A percentile compares a stretch with the other conserved stretches of the same genome.
Conservation (phyloP, 1,140 invertebrate species). For the Drosophila santomea region DNA sequence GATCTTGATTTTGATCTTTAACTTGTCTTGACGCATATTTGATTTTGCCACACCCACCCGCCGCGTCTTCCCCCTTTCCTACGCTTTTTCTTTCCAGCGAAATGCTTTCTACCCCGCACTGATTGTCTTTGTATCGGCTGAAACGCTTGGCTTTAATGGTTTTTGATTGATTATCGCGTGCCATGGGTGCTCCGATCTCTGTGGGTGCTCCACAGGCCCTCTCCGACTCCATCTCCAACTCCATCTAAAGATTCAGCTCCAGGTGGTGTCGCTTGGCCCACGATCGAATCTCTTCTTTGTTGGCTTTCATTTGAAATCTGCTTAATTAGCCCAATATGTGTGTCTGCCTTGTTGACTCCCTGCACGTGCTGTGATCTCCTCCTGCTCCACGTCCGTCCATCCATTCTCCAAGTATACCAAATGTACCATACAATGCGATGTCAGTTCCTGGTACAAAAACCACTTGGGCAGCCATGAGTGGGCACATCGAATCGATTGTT, state of each 20-base stretch:
- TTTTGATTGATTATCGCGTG: conserved; percentile 83
- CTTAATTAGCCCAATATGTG: conserved; percentile 73
- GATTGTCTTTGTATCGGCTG: conserved; percentile 56
- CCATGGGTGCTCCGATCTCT: conserved; percentile 57
- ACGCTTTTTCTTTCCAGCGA: conserved; percentile 59
- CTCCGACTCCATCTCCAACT: conserved; percentile 35
- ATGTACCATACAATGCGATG: conserved; percentile 19
- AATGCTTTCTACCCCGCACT: conserved; percentile 77
- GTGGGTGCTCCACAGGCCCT: conserved; percentile 60
- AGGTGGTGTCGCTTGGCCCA: conserved; percentile 70
- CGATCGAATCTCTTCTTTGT: conserved; percentile 63
- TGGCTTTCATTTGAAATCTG: conserved; percentile 71
- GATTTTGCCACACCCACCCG: conserved; percentile 71
- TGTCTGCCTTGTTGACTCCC: conserved; percentile 47
- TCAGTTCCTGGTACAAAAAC: conserved; percentile 42
- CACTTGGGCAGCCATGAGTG: conserved; percentile 40
- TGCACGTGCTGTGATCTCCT: conserved; percentile 71
- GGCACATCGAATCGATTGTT: conserved; percentile 50
- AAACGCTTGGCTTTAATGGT: conserved; percentile 78
- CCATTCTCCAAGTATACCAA: not conserved
- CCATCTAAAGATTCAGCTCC: conserved; percentile 31
- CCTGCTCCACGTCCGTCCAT: conserved; percentile 6
- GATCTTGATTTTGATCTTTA: conserved; percentile 80
- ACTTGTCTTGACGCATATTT: conserved; percentile 73
- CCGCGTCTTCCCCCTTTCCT: conserved; percentile 10